Base-by-base conservation (phyloP, 1,140 invertebrate genomes). In the Drosophila baimaii region DNA sequence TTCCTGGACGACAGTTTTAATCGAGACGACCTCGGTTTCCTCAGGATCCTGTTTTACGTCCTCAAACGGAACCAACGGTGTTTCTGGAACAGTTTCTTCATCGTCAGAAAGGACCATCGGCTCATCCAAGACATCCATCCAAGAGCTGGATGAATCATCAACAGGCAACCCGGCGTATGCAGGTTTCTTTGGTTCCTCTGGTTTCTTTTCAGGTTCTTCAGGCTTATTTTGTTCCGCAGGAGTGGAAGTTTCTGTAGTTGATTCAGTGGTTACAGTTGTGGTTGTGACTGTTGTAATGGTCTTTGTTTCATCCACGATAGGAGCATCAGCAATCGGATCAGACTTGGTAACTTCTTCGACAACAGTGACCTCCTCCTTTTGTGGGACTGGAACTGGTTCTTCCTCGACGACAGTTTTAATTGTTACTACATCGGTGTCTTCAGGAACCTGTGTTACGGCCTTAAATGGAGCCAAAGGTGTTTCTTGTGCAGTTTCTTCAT, bases 121-220 rank as follows among this genome's bases (percentile, higher is more conserved):
- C 0, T 58, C 93, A 69, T 94, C 93, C 43, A 94, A 66, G 51
- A 94, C 92, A 59, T 89, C 85, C 91, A 92, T 91, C 92, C 92
- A 92, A 13, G 80, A 62, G 64, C 75, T 80, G 8, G 75, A 68
- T 1, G 92, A 81, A 7, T 78, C 66, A 75, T 92, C 91, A 1
- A 92, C 86, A 3, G 91, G 91, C 46, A 92, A 59, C 25, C 91
- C 91, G 68, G 88, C 10, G 15, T 25, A 43, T 10, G 17, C 23
- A 6, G 25, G 25, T 58, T 51, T 51, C n/a, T 46, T 46, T 0
- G 49, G 47, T 51, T 51, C 47, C 27, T 51, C 47, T 2, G 8
- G 17, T 25, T 19, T 44, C 1, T 12, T 21, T 0, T 5, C 4
- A 54, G 2, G 13, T 21, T 31, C 51, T 0, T 52, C n/a, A 0